Percentiles rank a stretch among this genome's conserved stretches.
Evolutionary conservation across 2,113 vertebrate genomes (phyloP).

Genomic region (Melanerpes aurifrons): DNA sequence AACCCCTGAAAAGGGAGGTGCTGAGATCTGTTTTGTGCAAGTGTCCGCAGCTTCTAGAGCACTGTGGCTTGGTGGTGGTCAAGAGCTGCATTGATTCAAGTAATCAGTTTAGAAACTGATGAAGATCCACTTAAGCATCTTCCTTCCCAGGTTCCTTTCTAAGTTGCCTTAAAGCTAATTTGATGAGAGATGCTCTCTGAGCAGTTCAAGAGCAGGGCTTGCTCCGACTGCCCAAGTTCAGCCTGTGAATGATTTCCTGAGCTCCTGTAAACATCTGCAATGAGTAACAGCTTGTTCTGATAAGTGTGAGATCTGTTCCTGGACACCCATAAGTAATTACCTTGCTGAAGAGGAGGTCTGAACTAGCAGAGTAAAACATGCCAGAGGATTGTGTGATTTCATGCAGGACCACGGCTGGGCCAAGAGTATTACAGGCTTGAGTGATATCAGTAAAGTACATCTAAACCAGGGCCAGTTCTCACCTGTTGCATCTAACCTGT

Average conservation of each 20-base stretch:
- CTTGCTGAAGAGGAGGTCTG: not conserved
- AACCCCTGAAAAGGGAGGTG: not conserved
- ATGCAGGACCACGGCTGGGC: not conserved
- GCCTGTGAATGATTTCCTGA: not conserved
- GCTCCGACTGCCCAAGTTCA: not conserved
- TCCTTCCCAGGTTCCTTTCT: not conserved
- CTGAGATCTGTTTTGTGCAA: not conserved
- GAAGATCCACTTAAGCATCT: not conserved
- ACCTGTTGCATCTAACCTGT: not conserved
- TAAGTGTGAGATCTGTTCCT: not conserved
- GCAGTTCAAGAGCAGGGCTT: not conserved
- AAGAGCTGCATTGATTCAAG: not conserved
- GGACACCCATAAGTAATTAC: not conserved
- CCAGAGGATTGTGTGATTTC: not conserved
- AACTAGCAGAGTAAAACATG: not conserved
- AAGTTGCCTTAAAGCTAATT: not conserved
- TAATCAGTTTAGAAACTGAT: constrained; percentile 26
- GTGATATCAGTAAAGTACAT: not conserved
- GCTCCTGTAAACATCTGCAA: not conserved
- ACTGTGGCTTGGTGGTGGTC: not conserved
- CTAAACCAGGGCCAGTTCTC: not conserved
- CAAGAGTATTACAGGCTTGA: not conserved
- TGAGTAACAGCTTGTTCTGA: not conserved
- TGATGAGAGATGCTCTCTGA: not conserved
- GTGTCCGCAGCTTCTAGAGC: not conserved